Base-by-base conservation (phyloP, 2,888 invertebrate species). In the Pristionchus entomophagus region DNA sequence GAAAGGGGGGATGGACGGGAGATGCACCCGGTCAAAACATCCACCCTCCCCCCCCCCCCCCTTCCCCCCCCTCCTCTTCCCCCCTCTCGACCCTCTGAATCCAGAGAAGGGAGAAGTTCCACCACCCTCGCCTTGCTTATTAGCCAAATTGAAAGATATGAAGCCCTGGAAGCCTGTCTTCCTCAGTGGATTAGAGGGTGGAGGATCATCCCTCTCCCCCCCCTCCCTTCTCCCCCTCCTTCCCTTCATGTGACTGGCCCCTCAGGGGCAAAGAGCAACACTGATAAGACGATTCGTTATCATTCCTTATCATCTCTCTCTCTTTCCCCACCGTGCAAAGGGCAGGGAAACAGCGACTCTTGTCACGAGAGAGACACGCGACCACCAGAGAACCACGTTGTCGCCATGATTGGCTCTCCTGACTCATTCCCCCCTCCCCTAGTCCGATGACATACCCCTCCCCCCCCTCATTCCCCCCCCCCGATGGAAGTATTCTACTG, bases 11-110 rank as follows among this genome's bases (percentile, higher is more conserved):
- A n/a, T 41, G 69, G 41, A 69, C 69, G 69, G 12, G 32, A 29
- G 69, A 69, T n/a, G 69, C 38, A 69, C 69, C 69, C 69, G 38
- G 69, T 69, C 69, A 69, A 69, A 69, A 69, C 69, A 69, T 38
- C 69, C 35, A n/a, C n/a, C n/a, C n/a, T n/a, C n/a, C n/a, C n/a
- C n/a, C n/a, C n/a, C n/a, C n/a, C n/a, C n/a, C n/a, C 65, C 35
- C 65, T 35, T 22, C 26, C n/a, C 59, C 32, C 32, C 35, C 17
- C 17, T 65, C 65, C 17, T 32, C 10, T 59, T 29, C 29, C 56
- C 2, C 62, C 19, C 26, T 62, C 29, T 29, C 29, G 62, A 29
- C 29, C 14, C 49, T 49, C 49, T n/a, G 56, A n/a, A 56, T 56
- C 26, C 17, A 62, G 62, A 22, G 26, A 62, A 10, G 29, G 3